Base-by-base conservation (phyloP, 2,797 vertebrate genomes). In the Dendrocincla tyrannina region DNA sequence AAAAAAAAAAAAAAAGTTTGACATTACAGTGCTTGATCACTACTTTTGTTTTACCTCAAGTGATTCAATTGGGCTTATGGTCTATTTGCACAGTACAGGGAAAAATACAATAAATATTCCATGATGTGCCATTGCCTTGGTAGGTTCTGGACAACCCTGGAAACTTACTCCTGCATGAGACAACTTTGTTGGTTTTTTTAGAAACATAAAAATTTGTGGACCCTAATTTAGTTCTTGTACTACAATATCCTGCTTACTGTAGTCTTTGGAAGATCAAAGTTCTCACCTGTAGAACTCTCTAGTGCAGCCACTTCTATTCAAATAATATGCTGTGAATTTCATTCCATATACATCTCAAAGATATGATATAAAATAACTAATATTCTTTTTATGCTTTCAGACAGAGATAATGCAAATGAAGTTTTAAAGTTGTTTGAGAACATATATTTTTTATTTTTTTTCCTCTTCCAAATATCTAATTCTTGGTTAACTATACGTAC, bases 91-190 rank as follows among this genome's bases (percentile, higher is more conserved):
- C 2, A 1, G 39, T 27, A 49, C 7, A 17, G 9, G 4, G 7
- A 0, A 50, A 82, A 59, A 17, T 25, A 5, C 7, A 44, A 11
- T 17, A 35, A 66, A 46, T 47, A 47, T 72, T 85, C 32, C 13
- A 32, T 49, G 17, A 56, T 7, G 3, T 5, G 2, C 3, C 15
- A 23, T 32, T 72, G 24, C 13, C 11, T 44, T 56, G 0, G 11
- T 63, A 33, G 6, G 4, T 68, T 18, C 50, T n/a, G 7, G 13
- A 35, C 11, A 70, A 23, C 11, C 11, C 30, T 78, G 53, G 78
- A 78, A 72, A 78, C 8, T 13, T 72, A 28, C 5, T 39, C 5
- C 32, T 75, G 13, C 7, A 49, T 49, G 23, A 68, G 7, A 17
- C 5, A 66, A 2, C 3, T 75, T n/a, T 79, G 6, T 6, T 74